Evolutionary conservation across 2,797 vertebrate genomes (phyloP).

Genomic region (Myioborus melanocephalus): DNA sequence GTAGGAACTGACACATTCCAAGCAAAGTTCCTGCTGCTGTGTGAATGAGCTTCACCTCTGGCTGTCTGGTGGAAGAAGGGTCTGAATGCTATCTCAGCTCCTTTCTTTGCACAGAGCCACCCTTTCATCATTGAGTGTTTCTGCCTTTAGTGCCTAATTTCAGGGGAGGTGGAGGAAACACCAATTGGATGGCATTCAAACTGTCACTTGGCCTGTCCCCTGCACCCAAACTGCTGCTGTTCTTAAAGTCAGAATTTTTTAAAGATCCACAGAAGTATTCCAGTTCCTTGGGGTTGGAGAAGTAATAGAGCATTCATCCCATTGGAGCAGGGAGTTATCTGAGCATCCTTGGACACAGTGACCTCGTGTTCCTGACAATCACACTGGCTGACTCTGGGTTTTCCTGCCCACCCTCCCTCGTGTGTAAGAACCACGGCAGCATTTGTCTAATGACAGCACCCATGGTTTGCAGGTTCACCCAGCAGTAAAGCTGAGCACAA

Average conservation of each 20-base stretch:
- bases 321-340: not conserved
- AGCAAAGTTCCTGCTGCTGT: not conserved
- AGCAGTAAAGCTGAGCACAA: not conserved
- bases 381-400: not conserved
- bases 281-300: not conserved
- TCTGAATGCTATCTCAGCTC: not conserved
- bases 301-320: not conserved
- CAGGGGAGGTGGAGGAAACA: not conserved
- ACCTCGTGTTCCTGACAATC: not conserved
- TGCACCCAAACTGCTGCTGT: not conserved
- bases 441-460: not conserved
- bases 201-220: not conserved
- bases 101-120: not conserved
- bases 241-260: not conserved
- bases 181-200: not conserved
- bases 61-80: not conserved
- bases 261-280: not conserved
- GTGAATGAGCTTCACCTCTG: not conserved
- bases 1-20: not conserved
- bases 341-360: not conserved
- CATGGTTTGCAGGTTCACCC: not conserved
- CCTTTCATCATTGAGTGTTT: not conserved
- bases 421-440: fast-evolving
- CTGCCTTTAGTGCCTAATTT: not conserved
- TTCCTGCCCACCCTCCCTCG: not conserved